Percentiles rank a stretch among this genome's conserved stretches.
Conservation (phyloP, 2,888 invertebrate genomes). For the Spialia ferax region DNA sequence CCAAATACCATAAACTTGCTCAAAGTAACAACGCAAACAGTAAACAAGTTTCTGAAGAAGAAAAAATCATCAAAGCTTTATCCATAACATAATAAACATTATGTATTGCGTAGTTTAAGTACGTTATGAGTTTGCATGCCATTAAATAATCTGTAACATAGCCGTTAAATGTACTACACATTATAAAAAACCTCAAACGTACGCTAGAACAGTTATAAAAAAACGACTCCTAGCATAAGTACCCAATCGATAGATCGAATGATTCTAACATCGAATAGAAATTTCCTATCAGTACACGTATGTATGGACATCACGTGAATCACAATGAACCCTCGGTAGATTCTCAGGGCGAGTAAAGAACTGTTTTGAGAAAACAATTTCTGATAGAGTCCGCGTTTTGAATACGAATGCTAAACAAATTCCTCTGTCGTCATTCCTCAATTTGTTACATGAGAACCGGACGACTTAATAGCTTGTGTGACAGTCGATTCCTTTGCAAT, state of each 20-base stretch:
- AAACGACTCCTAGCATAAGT: neutral
- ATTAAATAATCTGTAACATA: too few species aligned
- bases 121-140: too few species aligned
- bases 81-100: too few species aligned
- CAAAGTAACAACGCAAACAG: too few species aligned
- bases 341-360: conserved; percentile 79
- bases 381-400: conserved; percentile 66
- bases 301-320: conserved; percentile 57
- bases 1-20: too few species aligned
- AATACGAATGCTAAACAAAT: conserved; percentile 75
- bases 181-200: neutral
- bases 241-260: conserved; percentile 41
- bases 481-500: conserved; percentile 12
- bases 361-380: conserved; percentile 84
- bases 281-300: conserved; percentile 72
- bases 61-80: too few species aligned
- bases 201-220: conserved; percentile 14
- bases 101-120: too few species aligned
- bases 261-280: conserved; percentile 58
- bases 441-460: conserved; percentile 74
- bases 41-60: too few species aligned
- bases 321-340: conserved; percentile 63
- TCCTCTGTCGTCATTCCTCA: conserved; percentile 71
- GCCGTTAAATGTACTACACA: neutral
- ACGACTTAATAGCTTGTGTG: conserved; percentile 41